Evolutionary conservation across 2,113 vertebrate genomes (phyloP), one percentile per base, ranked within the genome.

Genomic region (Hiodon tergisus): DNA sequence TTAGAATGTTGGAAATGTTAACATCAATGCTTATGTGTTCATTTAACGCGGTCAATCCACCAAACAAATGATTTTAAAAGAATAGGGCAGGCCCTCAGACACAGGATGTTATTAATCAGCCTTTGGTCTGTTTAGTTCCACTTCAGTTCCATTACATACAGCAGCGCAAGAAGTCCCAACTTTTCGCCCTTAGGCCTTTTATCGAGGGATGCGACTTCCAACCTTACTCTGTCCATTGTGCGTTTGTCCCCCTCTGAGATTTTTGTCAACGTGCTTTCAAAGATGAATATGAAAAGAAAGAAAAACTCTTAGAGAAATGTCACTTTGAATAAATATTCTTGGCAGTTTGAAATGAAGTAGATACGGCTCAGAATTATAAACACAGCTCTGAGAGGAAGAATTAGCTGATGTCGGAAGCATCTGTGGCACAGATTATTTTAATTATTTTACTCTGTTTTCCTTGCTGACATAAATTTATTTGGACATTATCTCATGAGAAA

Each of bases 401-500:
- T 88, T 86, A 86, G 81, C 78, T 79, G 83, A 82, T 83, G 81
- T 81, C 72, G 82, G 83, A 85, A 84, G 85, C 87, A 89, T 88
- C 81, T 89, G 86, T 76, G 79, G 77, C 74, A 80, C 85, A 87
- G 81, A 85, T 88, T 84, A 86, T 85, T 83, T 78, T 85, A 87
- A 87, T 89, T 86, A 86, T 85, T 86, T 84, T 73, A 84, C 81
- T 80, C 77, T 84, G 82, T 86, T 81, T 84, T 81, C 78, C 76
- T 80, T 78, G 81, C 86, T 86, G 86, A 88, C 84, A 85, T 76
- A 60, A 84, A 86, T 82, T 80, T 86, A 81, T 83, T 83, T 85
- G 80, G 81, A 86, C 82, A 83, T 81, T 85, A 87, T 87, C 86
- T 89, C 84, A 86, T 81, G 81, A 87, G 82, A 88, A 86, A 80